Base-by-base conservation (phyloP, 2,113 vertebrate species). In the Mystacornis crossleyi region DNA sequence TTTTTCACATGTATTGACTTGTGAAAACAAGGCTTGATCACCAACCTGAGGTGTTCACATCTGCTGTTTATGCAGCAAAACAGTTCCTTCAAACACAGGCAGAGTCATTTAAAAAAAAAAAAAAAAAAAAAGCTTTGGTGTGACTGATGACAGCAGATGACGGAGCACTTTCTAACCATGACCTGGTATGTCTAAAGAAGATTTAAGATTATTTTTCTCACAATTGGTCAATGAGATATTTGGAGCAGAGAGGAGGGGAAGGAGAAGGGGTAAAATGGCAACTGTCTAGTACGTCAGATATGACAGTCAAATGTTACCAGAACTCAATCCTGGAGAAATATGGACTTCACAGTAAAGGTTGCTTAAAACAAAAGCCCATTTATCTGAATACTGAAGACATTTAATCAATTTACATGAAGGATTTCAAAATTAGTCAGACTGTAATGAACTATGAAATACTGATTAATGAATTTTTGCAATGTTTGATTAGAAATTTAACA, bases 371-470 rank as follows among this genome's bases (percentile, higher is more conserved):
- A 98, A 98, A 98, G 97, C 97, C 97, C 98, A 98, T 98, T 98
- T 97, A 97, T 98, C 98, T 98, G 98, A 97, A 96, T 93, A 93
- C 89, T 77, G 97, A 97, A 97, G 98, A 98, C 98, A 98, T 97
- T 97, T 98, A 98, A 98, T 98, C 98, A 98, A 98, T 98, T 98
- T 98, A 98, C 97, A 98, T 98, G 98, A 98, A 97, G 97, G 97
- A 98, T 98, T 98, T 98, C 96, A 98, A 98, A 98, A 98, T 98
- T 98, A 98, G 98, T 98, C 98, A 98, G 98, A 95, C 98, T 97
- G 98, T 98, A 98, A 98, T 98, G 98, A 98, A 98, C 98, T 98
- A 98, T 98, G 98, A 98, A 98, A 98, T 98, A 97, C 98, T 98
- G 98, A 98, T 98, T 98, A 98, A 98, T 98, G 98, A 97, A 96